phyloP scores from a whole-genome alignment of 2,888 invertebrate species.

The Drosophila dives region DNA sequence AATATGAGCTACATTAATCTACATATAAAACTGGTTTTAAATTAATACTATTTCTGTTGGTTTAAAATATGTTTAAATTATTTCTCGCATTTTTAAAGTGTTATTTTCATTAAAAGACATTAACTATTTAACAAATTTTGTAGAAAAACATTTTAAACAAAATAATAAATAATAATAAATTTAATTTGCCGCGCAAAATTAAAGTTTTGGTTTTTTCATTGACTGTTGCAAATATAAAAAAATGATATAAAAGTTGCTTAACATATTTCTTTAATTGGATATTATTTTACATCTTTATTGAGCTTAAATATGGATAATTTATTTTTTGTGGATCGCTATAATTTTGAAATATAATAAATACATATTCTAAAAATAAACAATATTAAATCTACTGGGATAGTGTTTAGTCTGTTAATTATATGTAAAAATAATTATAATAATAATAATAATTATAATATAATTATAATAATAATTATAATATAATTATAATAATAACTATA shows the following conservation, averaged over 20 bases:
- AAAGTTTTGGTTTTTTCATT: not conserved
- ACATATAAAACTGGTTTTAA: not conserved
- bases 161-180: not conserved
- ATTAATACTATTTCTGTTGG: not conserved
- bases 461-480: too few relatives aligned
- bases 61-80: not conserved
- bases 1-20: too few relatives aligned
- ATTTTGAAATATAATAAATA: not conserved
- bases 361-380: not conserved
- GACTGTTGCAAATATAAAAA: not conserved
- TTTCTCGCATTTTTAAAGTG: not conserved
- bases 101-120: not conserved
- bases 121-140: not conserved
- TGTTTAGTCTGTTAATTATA: not conserved
- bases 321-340: not conserved
- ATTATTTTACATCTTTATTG: not conserved
- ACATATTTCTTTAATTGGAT: not conserved
- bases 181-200: not conserved
- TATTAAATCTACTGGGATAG: not conserved
- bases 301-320: not conserved
- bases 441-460: too few relatives aligned
- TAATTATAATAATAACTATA: too few relatives aligned
- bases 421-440: too few relatives aligned
- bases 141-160: not conserved
- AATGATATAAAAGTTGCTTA: not conserved